Conservation (phyloP, 2,797 vertebrate species). For the Morelia viridis region DNA sequence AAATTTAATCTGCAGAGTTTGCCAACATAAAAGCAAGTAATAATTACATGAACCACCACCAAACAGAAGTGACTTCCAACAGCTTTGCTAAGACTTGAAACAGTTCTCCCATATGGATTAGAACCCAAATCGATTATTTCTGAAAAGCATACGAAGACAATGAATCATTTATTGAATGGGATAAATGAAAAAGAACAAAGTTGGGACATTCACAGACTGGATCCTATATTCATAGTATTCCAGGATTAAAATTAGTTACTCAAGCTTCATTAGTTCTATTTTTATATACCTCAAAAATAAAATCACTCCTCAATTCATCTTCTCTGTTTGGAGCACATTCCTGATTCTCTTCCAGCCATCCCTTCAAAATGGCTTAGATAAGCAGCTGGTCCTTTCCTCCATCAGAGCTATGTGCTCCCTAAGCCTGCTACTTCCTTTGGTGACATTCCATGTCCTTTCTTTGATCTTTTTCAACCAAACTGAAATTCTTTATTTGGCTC, state of each 20-base stretch:
- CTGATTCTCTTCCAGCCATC: constrained; percentile 37
- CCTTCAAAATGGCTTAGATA: constrained; percentile 22
- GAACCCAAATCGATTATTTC: not conserved
- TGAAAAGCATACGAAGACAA: not conserved
- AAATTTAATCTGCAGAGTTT: not conserved
- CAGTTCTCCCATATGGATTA: not conserved
- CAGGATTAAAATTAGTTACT: not conserved
- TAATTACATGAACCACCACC: not conserved
- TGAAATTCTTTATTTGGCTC: constrained; percentile 44
- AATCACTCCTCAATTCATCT: constrained; percentile 1
- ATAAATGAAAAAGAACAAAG: not conserved
- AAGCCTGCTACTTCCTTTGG: constrained; percentile 38
- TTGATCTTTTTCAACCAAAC: constrained; percentile 25
- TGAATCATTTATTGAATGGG: not conserved
- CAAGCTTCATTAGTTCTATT: not conserved
- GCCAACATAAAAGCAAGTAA: not conserved
- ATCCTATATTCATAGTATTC: not conserved
- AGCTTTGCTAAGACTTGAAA: not conserved
- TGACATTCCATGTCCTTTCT: constrained; percentile 40
- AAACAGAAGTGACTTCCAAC: not conserved
- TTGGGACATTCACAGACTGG: not conserved
- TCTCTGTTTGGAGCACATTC: not conserved
- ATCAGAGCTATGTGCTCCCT: constrained; percentile 49
- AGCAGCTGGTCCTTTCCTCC: constrained; percentile 33
- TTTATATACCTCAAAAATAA: constrained; percentile 7